Evolutionary conservation across 2,888 invertebrate species (phyloP).

Genomic region (Brachylomia viminalis): DNA sequence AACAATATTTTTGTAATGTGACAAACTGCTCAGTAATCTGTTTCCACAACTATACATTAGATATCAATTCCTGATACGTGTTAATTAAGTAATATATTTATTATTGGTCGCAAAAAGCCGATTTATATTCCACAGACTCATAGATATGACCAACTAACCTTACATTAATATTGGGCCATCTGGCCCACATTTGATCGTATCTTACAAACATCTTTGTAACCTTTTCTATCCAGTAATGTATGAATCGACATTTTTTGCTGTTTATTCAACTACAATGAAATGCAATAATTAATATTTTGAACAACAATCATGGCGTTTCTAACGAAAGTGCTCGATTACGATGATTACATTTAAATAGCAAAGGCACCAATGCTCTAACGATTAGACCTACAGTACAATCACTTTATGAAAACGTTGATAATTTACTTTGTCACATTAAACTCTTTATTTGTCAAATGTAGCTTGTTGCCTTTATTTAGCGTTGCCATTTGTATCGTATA

Average conservation of each 20-base stretch:
- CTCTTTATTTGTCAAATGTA: conserved; percentile 13
- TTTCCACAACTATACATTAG: conserved; percentile 21
- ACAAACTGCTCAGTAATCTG: conserved; percentile 24
- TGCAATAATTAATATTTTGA: conserved; percentile 58
- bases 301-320: conserved; percentile 60
- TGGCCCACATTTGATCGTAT: neutral
- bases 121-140: conserved; percentile 22
- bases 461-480: too few relatives aligned
- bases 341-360: conserved; percentile 58
- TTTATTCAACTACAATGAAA: conserved; percentile 52
- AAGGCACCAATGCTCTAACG: conserved; percentile 31
- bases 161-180: conserved; percentile 5
- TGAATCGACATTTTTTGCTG: conserved; percentile 33
- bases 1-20: neutral
- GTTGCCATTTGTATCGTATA: neutral
- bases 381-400: conserved; percentile 19
- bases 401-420: conserved; percentile 4
- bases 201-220: conserved; percentile 1
- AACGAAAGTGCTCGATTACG: conserved; percentile 28
- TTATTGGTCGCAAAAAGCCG: conserved; percentile 45
- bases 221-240: conserved; percentile 14
- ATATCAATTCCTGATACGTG: conserved; percentile 56
- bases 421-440: conserved; percentile 3
- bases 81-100: conserved; percentile 41
- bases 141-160: conserved; percentile 7